Evolutionary conservation across 2,888 invertebrate species (phyloP), one percentile per base, ranked within the genome.

Genomic region (Odontocerum albicorne): DNA sequence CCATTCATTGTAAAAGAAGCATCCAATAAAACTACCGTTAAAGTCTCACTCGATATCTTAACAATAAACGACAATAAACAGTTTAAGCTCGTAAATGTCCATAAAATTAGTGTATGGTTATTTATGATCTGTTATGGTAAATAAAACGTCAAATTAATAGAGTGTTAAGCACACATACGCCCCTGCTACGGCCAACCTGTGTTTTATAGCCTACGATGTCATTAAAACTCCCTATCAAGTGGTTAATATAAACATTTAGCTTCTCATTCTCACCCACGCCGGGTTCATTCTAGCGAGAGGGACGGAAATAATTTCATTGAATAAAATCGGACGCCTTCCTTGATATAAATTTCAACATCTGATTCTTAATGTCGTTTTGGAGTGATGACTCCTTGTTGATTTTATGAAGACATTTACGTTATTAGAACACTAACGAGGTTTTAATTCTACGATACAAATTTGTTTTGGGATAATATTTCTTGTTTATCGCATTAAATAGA

Each of bases 81-180:
- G n/a, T n/a, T n/a, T n/a, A n/a, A n/a, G n/a, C n/a, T n/a, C 49
- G 45, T 59, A 59, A 59, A 59, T 33, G 52, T 59, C 59, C 27
- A 45, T 40, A 19, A 42, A 43, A 49, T 50, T 32, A 40, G 43
- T 42, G 10, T 31, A 19, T 32, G 15, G 46, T 57, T 51, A 57
- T 57, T 35, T 39, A 57, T 43, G 42, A 52, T 47, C 33, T 47
- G 52, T 57, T 56, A 59, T 46, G 46, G 49, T 43, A 53, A 49
- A 59, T 59, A 59, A 59, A 59, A 56, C n/a, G 52, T 52, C 56
- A 50, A 49, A 59, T 55, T 56, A 55, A 49, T 27, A 21, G 40
- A 21, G 50, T 27, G 39, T 46, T 46, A 22, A 43, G 44, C 42
- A 39, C 50, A 45, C 40, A 54, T 39, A 45, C 55, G 51, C 47